Conservation (phyloP, 1,140 invertebrate genomes). For the Dryas iulia region DNA sequence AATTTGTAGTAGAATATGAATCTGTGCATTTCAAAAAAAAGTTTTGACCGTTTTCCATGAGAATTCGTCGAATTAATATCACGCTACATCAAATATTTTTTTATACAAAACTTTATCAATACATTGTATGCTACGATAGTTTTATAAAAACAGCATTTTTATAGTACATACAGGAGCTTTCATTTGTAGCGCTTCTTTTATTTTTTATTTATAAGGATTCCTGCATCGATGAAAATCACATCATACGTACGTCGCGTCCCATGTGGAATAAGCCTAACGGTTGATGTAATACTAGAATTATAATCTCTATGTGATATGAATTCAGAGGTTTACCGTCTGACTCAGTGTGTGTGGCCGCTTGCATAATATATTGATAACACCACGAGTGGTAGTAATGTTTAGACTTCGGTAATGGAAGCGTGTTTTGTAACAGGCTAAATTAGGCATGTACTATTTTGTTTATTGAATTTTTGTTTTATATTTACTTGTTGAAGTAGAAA, state of each 20-base stretch:
- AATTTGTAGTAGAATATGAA: too few species aligned
- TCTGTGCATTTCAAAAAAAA: too few species aligned
- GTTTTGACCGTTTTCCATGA: too few species aligned
- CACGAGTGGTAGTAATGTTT: neutral
- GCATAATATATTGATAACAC: neutral
- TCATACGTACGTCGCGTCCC: neutral
- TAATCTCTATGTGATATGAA: slow-evolving; percentile 32
- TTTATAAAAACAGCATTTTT: neutral
- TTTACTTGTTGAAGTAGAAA: too few species aligned
- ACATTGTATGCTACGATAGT: too few species aligned
- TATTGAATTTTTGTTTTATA: too few species aligned
- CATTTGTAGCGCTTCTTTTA: slow-evolving; percentile 1
- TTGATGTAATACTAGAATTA: slow-evolving; percentile 26
- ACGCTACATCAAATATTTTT: too few species aligned
- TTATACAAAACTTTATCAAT: too few species aligned
- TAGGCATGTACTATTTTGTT: neutral
- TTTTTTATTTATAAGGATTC: slow-evolving; percentile 2
- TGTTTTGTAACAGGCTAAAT: neutral
- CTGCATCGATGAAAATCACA: neutral
- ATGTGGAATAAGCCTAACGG: slow-evolving; percentile 6
- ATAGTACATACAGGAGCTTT: neutral
- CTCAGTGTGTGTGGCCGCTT: neutral
- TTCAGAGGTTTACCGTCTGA: slow-evolving; percentile 8
- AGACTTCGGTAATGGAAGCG: neutral
- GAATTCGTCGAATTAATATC: too few species aligned